A percentile compares a stretch with the other conserved stretches of the same genome.
Evolutionary conservation across 2,113 vertebrate genomes (phyloP).

Genomic region (Sorex fumeus): DNA sequence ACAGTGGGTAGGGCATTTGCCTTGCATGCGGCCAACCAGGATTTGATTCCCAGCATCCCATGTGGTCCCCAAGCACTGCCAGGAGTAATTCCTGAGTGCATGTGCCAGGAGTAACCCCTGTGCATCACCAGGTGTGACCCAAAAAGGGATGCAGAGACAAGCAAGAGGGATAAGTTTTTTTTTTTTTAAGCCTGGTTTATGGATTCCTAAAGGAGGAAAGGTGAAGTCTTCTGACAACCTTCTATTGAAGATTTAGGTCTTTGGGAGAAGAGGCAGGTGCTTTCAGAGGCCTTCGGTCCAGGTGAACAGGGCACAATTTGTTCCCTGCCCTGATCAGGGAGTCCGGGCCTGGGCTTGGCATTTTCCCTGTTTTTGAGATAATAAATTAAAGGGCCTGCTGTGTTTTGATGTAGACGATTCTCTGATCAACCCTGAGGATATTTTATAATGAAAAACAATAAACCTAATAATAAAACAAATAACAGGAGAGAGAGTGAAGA

Average conservation of each 20-base stretch:
- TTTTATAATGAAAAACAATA: slow-evolving; percentile 56
- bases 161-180: no score
- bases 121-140: no score
- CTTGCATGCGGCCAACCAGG: no score
- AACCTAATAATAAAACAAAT: slow-evolving; percentile 56
- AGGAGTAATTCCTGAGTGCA: no score
- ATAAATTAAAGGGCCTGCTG: slow-evolving; percentile 24
- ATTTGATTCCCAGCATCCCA: no score
- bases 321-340: not conserved
- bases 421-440: not conserved
- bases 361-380: not conserved
- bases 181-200: not conserved
- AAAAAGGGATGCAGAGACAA: no score
- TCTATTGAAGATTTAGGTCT: not conserved
- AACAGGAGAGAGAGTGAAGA: not conserved
- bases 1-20: no score
- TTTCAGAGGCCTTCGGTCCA: not conserved
- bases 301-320: not conserved
- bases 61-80: no score
- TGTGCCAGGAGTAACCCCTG: no score
- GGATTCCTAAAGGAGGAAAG: not conserved
- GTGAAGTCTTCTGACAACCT: not conserved
- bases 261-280: slow-evolving; percentile 28
- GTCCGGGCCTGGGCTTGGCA: slow-evolving; percentile 7
- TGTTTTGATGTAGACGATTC: slow-evolving; percentile 22